These are phyloP conservation scores for Vanessa tameamea DNA, from an alignment of 1,140 invertebrate genomes.

Conservation along the genomic window DNA sequence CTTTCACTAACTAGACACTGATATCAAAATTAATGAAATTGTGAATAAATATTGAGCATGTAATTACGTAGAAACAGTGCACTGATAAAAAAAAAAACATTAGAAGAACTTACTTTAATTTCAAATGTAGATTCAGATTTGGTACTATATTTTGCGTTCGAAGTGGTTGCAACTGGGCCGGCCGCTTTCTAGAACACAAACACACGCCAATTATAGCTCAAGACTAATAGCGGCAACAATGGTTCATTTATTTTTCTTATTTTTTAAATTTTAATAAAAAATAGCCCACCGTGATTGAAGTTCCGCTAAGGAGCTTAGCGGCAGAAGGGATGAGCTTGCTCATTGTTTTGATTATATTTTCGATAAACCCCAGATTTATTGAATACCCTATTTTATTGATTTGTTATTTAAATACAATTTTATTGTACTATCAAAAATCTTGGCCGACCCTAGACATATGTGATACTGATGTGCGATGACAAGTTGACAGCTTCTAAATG, in stretches of 20 bases:
- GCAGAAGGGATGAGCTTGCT: conserved; percentile 69
- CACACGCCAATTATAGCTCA: background rate
- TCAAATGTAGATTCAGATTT: conserved; percentile 87
- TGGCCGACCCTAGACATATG: conserved; percentile 37
- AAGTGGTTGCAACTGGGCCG: conserved; percentile 58
- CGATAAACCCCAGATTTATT: conserved; percentile 64
- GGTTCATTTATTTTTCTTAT: conserved; percentile 23
- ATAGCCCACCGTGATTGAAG: conserved; percentile 55
- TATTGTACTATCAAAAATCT: conserved; percentile 15
- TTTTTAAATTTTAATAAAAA: background rate
- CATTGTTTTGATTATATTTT: conserved; percentile 62
- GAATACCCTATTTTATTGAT: conserved; percentile 3
- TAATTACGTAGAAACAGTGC: background rate
- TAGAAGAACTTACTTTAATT: conserved; percentile 81
- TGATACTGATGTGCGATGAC: conserved; percentile 33
- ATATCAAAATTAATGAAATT: background rate
- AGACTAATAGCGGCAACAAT: background rate
- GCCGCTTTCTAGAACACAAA: conserved; percentile 62
- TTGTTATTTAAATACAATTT: conserved; percentile 22
- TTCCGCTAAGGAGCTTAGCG: conserved; percentile 60
- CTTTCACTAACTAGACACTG: background rate
- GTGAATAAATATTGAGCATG: background rate
- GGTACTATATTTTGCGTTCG: conserved; percentile 82
- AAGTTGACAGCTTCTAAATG: conserved; percentile 23
- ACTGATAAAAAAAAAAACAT: background rate